These are phyloP conservation scores for Gibbula magus DNA, from an alignment of 2,888 invertebrate genomes.

Conservation along the genomic window DNA sequence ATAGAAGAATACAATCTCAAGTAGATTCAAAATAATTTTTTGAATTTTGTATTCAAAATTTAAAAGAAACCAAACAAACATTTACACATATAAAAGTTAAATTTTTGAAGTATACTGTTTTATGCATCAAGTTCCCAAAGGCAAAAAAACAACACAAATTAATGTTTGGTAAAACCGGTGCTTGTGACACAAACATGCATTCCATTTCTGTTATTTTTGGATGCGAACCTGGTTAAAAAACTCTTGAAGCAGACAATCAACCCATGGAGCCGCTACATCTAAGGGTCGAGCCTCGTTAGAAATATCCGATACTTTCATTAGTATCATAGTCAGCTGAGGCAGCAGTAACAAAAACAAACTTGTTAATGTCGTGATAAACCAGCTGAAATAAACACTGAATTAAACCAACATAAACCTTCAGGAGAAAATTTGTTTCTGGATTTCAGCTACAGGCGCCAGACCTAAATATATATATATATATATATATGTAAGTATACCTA, in stretches of 20 bases:
- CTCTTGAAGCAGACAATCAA: constrained; percentile 83
- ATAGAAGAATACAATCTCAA: background rate
- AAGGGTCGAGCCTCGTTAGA: constrained; percentile 89
- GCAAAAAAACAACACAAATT: background rate
- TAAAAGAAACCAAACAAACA: no score
- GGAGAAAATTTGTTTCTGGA: no score
- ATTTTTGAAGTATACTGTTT: no score
- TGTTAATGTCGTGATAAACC: background rate
- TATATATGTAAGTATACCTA: no score
- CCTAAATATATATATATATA: no score
- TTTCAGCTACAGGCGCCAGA: no score
- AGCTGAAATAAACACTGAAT: background rate
- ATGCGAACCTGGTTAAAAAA: constrained; percentile 71
- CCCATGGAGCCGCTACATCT: constrained; percentile 89
- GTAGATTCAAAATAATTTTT: background rate
- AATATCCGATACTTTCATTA: constrained; percentile 90
- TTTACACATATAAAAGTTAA: no score
- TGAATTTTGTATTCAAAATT: no score
- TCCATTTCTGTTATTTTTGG: background rate
- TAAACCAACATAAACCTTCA: no score
- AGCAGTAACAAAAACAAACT: constrained; percentile 13
- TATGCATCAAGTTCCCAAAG: background rate
- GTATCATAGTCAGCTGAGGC: constrained; percentile 76
- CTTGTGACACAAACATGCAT: background rate
- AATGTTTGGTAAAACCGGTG: background rate